Conservation (phyloP, 2,113 vertebrate species). For the Embiotoca jacksoni region DNA sequence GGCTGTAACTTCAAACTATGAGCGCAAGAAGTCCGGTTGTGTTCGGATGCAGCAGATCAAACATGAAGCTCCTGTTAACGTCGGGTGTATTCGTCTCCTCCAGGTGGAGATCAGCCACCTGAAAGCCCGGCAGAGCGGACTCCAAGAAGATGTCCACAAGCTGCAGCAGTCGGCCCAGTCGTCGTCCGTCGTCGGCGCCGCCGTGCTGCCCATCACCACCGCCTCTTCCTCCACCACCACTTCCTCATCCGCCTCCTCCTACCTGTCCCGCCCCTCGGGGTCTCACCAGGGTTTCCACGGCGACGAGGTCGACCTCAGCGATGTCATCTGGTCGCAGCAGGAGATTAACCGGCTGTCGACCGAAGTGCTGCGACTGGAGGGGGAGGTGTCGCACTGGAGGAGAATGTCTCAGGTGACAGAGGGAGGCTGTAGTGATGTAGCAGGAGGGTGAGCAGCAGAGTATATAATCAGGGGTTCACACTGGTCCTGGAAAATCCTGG, state of each 20-base stretch:
- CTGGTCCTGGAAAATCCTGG: too few species aligned
- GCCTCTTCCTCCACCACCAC: constrained; percentile 72
- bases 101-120: constrained; percentile 97
- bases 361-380: constrained; percentile 91
- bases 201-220: constrained; percentile 74
- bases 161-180: constrained; percentile 86
- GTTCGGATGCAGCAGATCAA: too few species aligned
- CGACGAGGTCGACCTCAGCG: constrained; percentile 94
- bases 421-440: too few species aligned
- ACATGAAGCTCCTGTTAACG: background rate
- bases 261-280: constrained; percentile 73
- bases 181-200: constrained; percentile 64
- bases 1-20: background rate
- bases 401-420: constrained; percentile 88
- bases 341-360: constrained; percentile 96
- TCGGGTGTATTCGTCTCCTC: background rate
- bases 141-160: constrained; percentile 93
- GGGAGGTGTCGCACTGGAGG: constrained; percentile 92
- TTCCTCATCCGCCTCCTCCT: constrained; percentile 76
- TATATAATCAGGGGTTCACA: too few species aligned
- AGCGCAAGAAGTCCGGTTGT: too few species aligned
- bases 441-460: too few species aligned
- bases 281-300: constrained; percentile 87
- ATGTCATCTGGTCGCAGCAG: constrained; percentile 95
- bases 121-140: constrained; percentile 91